Evolutionary conservation across 2,888 invertebrate species (phyloP).

Genomic region (Zonitis immaculata): DNA sequence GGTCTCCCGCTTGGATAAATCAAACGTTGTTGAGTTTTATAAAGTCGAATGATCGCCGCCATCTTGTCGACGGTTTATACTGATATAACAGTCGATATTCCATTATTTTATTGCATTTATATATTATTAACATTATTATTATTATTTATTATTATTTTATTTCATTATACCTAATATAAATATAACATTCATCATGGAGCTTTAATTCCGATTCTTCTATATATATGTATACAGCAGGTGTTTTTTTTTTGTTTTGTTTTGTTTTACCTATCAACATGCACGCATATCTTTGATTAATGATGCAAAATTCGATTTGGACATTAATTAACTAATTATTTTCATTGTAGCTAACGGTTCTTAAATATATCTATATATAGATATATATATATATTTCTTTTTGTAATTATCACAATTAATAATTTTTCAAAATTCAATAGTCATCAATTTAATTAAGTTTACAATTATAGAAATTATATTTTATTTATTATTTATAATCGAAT

Average conservation of each 20-base stretch:
- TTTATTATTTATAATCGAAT: background rate
- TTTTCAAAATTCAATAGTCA: background rate
- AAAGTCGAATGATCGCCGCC: constrained; percentile 28
- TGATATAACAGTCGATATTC: constrained; percentile 15
- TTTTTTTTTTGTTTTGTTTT: too few relatives aligned
- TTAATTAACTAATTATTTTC: constrained; percentile 19
- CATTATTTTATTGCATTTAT: background rate
- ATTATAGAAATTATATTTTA: background rate
- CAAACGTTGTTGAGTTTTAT: constrained; percentile 16
- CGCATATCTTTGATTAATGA: constrained; percentile 17
- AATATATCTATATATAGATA: too few relatives aligned
- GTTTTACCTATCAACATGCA: constrained; percentile 17
- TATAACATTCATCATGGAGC: constrained; percentile 34
- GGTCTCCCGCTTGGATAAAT: constrained; percentile 38
- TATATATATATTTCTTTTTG: background rate
- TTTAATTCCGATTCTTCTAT: constrained; percentile 39
- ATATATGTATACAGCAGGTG: constrained; percentile 39
- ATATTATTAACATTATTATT: background rate
- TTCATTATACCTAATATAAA: constrained; percentile 25
- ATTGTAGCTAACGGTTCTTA: constrained; percentile 6
- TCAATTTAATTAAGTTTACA: background rate
- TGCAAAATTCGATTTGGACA: constrained; percentile 11
- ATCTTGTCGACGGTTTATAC: constrained; percentile 40
- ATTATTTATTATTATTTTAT: constrained; percentile 13
- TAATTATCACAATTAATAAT: constrained; percentile 1